Base-by-base conservation (phyloP, 2,888 invertebrate species). In the Nymphalis c-album region DNA sequence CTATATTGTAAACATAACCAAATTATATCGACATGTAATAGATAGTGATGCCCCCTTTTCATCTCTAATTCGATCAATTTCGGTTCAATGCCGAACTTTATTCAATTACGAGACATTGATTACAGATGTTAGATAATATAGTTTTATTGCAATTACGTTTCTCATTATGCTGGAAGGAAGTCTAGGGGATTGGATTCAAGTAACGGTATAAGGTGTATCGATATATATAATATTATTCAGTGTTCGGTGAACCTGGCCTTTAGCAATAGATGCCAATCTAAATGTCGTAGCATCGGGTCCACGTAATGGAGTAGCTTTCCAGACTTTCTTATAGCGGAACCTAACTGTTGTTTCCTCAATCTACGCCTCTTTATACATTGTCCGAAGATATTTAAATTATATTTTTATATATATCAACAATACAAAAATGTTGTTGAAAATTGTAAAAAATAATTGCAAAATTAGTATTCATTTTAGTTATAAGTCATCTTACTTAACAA, bases 1-100 rank as follows among this genome's bases (percentile, higher is more conserved):
- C 77, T 79, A 73, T 78, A 85, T 87, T 87, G 85, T 85, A 83
- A 85, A 87, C 86, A 87, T 84, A 85, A 85, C 84, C 79, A 85
- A 86, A 85, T 88, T 87, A 87, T 82, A 81, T 77, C 80, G 80
- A 85, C 78, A 84, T 84, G 82, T 82, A 84, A 80, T 76, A 77
- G 74, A 78, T 81, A 82, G 69, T 71, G 71, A 81, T 82, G 81
- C 75, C 75, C 26, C 73, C 82, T 82, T 83, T 87, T 86, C 80
- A 83, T 73, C 74, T 75, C 78, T 78, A 85, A 86, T 83, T 84
- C 80, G 82, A 82, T 84, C 83, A 74, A 78, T 83, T 84, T 81
- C 79, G 77, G 77, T 78, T 77, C 74, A 75, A 78, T 79, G 81
- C 76, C 75, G 75, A 75, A 77, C 77, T 78, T 79, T 78, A 77